phyloP scores from a whole-genome alignment of 2,888 invertebrate genomes.

The Eilema depressum region DNA sequence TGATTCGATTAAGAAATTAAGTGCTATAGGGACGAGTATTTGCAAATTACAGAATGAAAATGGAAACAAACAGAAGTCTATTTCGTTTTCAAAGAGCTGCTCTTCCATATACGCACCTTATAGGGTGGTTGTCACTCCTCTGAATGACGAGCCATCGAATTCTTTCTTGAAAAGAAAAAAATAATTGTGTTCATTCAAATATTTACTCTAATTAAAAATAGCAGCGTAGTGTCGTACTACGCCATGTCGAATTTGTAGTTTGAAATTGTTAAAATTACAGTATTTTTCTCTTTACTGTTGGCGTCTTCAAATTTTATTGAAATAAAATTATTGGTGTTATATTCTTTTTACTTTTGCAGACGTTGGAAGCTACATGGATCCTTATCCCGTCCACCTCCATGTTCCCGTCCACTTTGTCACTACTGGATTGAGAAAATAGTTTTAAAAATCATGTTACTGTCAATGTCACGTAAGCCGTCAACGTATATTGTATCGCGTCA shows the following conservation, averaged over 20 bases:
- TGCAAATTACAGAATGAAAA: conserved; percentile 75
- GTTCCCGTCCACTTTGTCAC: background rate
- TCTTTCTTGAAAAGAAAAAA: conserved; percentile 58
- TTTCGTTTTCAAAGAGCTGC: conserved; percentile 77
- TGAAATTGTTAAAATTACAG: conserved; percentile 52
- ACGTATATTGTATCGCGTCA: conserved; percentile 34
- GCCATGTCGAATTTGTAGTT: conserved; percentile 51
- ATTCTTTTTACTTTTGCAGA: conserved; percentile 14
- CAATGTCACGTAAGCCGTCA: conserved; percentile 14
- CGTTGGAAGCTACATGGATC: conserved; percentile 9
- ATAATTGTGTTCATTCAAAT: conserved; percentile 44
- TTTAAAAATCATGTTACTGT: background rate
- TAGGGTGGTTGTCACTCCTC: conserved; percentile 73
- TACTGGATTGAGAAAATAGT: background rate
- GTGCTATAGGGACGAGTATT: conserved; percentile 80
- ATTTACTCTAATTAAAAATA: conserved; percentile 33
- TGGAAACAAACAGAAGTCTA: conserved; percentile 70
- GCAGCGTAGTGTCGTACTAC: conserved; percentile 39
- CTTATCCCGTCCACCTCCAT: conserved; percentile 18
- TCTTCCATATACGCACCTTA: conserved; percentile 78
- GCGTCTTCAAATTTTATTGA: conserved; percentile 68
- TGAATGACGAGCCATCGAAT: conserved; percentile 66
- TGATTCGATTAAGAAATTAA: conserved; percentile 77
- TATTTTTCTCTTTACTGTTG: conserved; percentile 64
- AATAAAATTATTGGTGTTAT: conserved; percentile 40